Base-by-base conservation (phyloP, 35 echinoderm and acorn worm species). In the Hemicentrotus pulcherrimus region DNA sequence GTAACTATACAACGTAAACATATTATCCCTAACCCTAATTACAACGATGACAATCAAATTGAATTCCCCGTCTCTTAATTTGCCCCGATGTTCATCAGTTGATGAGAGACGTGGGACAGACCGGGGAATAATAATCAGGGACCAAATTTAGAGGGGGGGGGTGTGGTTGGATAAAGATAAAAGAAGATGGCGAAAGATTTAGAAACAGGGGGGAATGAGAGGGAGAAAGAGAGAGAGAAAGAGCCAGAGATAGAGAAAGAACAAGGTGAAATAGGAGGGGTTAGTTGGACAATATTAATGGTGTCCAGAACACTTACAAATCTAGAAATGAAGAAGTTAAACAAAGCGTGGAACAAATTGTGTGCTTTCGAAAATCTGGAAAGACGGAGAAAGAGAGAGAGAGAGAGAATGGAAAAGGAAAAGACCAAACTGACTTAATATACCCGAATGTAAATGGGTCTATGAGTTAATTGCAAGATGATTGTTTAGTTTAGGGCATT, bases 21-120 rank as follows among this genome's bases (percentile, higher is more conserved):
- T 71, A 71, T 89, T 89, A 41, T 13, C 88, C 88, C 32, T 41
- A 24, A 90, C 88, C 88, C 88, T 90, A 90, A 90, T 90, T 90
- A 41, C 32, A 90, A 90, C 19, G 32, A 90, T 33, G 32, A 90
- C 32, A 41, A 90, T 90, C 18, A 90, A 47, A 90, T 90, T 90
- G 32, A 90, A 45, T 90, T 90, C 88, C 31, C 32, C 15, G 32
- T 13, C 88, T 90, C 88, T 90, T 90, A 47, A 78, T 78, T 78
- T 78, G 22, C 19, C 19, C 65, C 5, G 65, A 78, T 78, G 65
- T 78, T 78, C 65, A 78, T 78, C 65, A 78, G 28, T 78, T 28
- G 65, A 78, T n/a, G 22, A 78, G 65, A 28, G 65, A 78, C 65
- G 19, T 78, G 50, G 50, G 50, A 55, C 50, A 55, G 50, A 10